Evolutionary conservation across 2,113 vertebrate genomes (phyloP), one percentile per base, ranked within the genome.

Genomic region (Bubo bubo): DNA sequence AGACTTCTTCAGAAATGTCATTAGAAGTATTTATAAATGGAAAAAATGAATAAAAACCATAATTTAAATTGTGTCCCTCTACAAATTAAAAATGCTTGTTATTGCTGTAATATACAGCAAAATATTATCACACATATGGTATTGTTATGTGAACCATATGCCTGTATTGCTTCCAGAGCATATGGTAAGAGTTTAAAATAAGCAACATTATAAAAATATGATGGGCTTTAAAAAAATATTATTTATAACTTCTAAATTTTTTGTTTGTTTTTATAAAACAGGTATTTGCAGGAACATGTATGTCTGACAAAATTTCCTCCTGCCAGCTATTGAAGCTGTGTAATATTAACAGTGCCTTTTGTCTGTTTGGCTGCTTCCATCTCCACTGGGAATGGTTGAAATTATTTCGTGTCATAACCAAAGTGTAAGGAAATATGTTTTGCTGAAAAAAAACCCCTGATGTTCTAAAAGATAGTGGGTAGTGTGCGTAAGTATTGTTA

Each of bases 121-220:
- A 95, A 96, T 92, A 93, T 93, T 95, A 95, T 55, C 45, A 67
- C 90, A 77, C 97, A 98, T 97, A 97, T 96, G 96, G 88, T 62
- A 93, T 90, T 93, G 23, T 68, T 97, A 83, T 91, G 64, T 75
- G 74, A 97, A 90, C 79, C 97, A 89, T 98, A 97, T 98, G 97
- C 83, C 35, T 94, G 37, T 26, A 84, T 86, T 23, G 10, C 85
- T 84, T 70, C 47, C 28, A 73, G 79, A 96, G 35, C 95, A 97
- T 97, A 97, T 94, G 97, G 86, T 53, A 96, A 93, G 39, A 88
- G 75, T 94, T 97, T 94, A 94, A 97, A 97, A 93, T 94, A 96
- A 97, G 58, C 88, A 97, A 30, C 26, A 75, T 87, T 89, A 86
- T 85, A 97, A 96, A 96, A 95, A 86, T 89, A 93, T 90, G 35